Conservation (phyloP, 2,113 vertebrate genomes). For the Urocitellus parryii region DNA sequence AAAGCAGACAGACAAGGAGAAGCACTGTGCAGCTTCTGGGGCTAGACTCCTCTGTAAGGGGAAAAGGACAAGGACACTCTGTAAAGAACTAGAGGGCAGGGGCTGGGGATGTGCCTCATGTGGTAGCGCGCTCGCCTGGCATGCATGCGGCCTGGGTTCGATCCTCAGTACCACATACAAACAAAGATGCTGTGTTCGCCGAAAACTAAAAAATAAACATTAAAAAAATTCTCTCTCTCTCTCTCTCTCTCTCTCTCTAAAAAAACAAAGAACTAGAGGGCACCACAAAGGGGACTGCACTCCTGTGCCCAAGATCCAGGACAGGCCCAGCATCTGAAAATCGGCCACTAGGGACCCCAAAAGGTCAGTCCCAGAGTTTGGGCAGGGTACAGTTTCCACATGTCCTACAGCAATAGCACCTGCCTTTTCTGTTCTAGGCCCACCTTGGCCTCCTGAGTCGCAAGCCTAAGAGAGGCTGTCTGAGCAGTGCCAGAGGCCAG, state of each 20-base stretch:
- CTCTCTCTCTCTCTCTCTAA: no score
- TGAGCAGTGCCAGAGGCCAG: fast-evolving
- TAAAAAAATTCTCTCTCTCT: no score
- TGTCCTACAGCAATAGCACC: not conserved
- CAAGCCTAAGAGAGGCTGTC: no score
- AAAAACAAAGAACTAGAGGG: not conserved
- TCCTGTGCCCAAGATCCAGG: not conserved
- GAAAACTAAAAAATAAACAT: no score
- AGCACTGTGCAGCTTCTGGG: not conserved
- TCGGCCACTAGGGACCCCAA: fast-evolving
- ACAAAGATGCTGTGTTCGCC: no score
- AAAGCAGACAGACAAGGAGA: not conserved
- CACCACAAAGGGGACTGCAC: fast-evolving
- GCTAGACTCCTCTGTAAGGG: not conserved
- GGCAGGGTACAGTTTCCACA: not conserved
- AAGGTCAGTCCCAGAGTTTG: fast-evolving
- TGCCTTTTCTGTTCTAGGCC: not conserved
- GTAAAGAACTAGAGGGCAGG: not conserved
- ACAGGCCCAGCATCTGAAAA: not conserved
- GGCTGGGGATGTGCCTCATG: no score
- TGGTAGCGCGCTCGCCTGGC: no score
- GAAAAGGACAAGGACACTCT: not conserved
- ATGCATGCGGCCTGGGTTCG: no score
- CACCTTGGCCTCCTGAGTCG: not conserved
- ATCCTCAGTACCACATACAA: no score